Evolutionary conservation across 2,113 vertebrate species (phyloP).

Genomic region (Heterotis niloticus): DNA sequence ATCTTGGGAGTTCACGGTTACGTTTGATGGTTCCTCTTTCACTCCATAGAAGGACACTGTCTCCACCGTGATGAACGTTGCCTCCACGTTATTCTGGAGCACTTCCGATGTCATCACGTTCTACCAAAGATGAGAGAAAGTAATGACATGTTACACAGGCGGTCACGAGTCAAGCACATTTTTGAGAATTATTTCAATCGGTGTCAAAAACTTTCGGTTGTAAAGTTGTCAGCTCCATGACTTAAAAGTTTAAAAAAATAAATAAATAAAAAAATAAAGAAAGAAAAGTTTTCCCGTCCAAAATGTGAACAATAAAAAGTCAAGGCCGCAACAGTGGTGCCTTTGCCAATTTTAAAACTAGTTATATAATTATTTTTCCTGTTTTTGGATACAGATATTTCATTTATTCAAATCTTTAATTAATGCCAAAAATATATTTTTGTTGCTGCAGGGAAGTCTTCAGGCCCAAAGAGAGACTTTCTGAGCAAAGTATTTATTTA

Average conservation of each 20-base stretch:
- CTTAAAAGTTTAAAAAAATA: no score
- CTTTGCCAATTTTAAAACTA: constrained; percentile 44
- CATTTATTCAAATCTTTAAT: constrained; percentile 65
- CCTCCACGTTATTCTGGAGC: constrained; percentile 61
- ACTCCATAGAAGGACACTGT: constrained; percentile 71
- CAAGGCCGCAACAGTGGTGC: constrained; percentile 34
- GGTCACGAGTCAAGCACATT: not conserved
- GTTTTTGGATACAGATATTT: constrained; percentile 53
- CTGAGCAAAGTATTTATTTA: constrained; percentile 31
- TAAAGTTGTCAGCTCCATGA: not conserved
- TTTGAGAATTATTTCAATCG: not conserved
- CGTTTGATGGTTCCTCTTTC: constrained; percentile 56
- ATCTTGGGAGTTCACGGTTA: constrained; percentile 71
- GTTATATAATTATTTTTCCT: constrained; percentile 57
- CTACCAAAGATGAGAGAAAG: constrained; percentile 47
- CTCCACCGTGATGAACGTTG: constrained; percentile 62
- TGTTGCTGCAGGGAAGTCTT: constrained; percentile 50
- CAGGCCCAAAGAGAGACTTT: constrained; percentile 49
- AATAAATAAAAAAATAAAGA: no score
- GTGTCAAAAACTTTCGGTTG: not conserved
- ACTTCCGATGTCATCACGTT: constrained; percentile 71
- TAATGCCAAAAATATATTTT: constrained; percentile 56
- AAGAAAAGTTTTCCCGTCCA: not conserved
- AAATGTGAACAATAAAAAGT: not conserved
- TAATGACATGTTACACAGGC: not conserved